Percentiles rank a stretch among this genome's conserved stretches.
These are phyloP conservation scores for Prionailurus bengalensis DNA, from an alignment of 2,113 vertebrate genomes.

Conservation along the genomic window DNA sequence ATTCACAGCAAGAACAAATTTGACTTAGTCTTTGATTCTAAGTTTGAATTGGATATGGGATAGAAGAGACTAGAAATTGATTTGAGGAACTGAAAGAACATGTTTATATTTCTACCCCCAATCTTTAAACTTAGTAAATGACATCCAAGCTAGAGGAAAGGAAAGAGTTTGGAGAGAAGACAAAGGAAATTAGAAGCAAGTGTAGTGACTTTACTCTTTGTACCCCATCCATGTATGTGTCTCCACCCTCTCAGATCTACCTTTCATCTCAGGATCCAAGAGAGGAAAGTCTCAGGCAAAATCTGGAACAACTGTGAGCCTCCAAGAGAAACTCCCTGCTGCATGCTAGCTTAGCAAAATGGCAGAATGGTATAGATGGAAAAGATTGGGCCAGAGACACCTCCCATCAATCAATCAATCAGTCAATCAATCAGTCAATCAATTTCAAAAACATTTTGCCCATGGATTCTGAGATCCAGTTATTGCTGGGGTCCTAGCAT, in stretches of 20 bases:
- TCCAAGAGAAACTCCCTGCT: not conserved
- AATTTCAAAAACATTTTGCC: not conserved
- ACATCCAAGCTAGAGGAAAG: not conserved
- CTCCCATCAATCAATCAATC: accelerated
- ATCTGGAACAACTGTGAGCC: not conserved
- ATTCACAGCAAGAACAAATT: not conserved
- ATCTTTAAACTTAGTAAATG: not conserved
- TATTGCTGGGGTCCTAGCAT: not conserved
- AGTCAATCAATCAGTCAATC: accelerated
- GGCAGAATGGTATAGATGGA: not conserved
- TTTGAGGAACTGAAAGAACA: not conserved
- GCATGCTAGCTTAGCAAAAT: not conserved
- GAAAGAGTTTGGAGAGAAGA: not conserved
- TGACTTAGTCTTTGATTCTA: not conserved
- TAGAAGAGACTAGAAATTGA: not conserved
- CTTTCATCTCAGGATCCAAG: not conserved
- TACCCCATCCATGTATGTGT: not conserved
- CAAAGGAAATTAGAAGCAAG: not conserved
- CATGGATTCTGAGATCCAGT: not conserved
- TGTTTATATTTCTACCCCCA: not conserved
- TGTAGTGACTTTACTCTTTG: not conserved
- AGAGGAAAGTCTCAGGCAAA: not conserved
- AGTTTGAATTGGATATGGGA: not conserved
- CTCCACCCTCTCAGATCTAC: not conserved
- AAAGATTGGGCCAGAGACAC: not conserved